Conservation (phyloP, 1,140 invertebrate species). For the Conopomorpha cramerella region DNA sequence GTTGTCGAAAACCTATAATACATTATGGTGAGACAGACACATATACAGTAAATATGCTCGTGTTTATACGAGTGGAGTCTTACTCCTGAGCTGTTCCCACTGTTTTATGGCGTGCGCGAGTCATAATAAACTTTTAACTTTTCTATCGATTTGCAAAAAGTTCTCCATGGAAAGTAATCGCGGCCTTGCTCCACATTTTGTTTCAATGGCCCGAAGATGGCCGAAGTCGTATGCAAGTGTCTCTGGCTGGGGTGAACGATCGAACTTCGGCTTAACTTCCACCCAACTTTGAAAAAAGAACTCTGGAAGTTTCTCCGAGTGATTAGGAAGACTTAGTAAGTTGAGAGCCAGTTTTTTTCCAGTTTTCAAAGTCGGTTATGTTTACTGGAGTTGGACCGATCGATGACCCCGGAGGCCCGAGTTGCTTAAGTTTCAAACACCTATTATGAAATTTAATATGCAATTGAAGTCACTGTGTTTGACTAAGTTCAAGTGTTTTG, state of each 20-base stretch:
- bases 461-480: too few species aligned
- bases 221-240: slow-evolving; percentile 50
- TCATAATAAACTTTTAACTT: slow-evolving; percentile 48
- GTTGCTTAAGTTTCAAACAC: too few species aligned
- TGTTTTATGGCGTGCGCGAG: too few species aligned
- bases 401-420: too few species aligned
- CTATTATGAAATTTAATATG: too few species aligned
- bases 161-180: slow-evolving; percentile 49
- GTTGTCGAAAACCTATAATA: too few species aligned
- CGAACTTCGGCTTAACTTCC: slow-evolving; percentile 50
- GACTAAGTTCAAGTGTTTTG: too few species aligned
- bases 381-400: slow-evolving; percentile 57
- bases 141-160: slow-evolving; percentile 50
- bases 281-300: slow-evolving; percentile 55
- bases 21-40: too few species aligned
- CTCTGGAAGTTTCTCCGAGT: slow-evolving; percentile 47
- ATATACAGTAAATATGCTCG: too few species aligned
- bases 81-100: too few species aligned
- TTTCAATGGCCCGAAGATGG: slow-evolving; percentile 33
- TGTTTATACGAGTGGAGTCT: too few species aligned
- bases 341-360: slow-evolving; percentile 46
- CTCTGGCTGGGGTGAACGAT: slow-evolving; percentile 49
- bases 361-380: slow-evolving; percentile 59
- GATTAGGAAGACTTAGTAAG: slow-evolving; percentile 60
- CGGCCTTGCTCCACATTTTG: slow-evolving; percentile 55